Conservation (phyloP, 2,113 vertebrate genomes). For the Pterocles orientalis region DNA sequence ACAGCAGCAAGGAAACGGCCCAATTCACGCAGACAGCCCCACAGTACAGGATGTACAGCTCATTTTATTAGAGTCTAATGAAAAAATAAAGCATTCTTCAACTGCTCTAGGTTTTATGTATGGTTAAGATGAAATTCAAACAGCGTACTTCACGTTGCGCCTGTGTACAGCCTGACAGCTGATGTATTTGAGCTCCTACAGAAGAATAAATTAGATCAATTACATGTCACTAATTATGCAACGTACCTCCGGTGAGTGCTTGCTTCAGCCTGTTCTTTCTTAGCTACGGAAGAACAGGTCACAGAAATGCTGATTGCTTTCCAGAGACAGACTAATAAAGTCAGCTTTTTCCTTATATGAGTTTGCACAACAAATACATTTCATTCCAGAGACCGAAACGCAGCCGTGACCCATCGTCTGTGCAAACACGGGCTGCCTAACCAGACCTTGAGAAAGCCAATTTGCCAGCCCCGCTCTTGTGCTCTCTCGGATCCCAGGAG, state of each 20-base stretch:
- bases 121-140: background rate
- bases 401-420: background rate
- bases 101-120: background rate
- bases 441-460: background rate
- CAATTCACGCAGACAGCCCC: background rate
- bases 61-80: background rate
- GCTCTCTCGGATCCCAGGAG: background rate
- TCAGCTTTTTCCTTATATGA: background rate
- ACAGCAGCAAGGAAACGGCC: background rate
- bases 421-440: background rate
- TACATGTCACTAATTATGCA: background rate
- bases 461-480: background rate
- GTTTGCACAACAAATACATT: background rate
- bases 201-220: background rate
- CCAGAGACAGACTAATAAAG: background rate
- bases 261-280: background rate
- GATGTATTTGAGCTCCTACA: background rate
- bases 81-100: background rate
- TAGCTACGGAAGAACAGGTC: background rate
- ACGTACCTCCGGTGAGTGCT: background rate
- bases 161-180: background rate
- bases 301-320: slow-evolving; percentile 26
- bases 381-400: background rate
- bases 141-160: background rate
- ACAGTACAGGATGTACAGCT: background rate